A percentile compares a stretch with the other conserved stretches of the same genome.
phyloP scores from a whole-genome alignment of 2,888 invertebrate genomes.

The Chloroclystis v-ata region DNA sequence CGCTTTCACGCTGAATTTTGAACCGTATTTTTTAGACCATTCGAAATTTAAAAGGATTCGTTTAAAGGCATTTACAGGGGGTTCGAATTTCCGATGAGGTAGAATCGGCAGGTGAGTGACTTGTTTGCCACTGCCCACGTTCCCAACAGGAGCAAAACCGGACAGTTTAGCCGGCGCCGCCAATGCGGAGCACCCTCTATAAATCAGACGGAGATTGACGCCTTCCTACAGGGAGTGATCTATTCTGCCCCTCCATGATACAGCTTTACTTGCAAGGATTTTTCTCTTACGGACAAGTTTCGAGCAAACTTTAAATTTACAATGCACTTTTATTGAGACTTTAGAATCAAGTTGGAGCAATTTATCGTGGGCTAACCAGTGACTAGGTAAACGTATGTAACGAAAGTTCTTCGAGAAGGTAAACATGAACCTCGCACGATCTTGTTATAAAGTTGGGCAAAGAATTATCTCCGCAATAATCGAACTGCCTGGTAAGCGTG shows the following conservation, averaged over 20 bases:
- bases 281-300: constrained; percentile 51
- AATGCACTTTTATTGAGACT: constrained; percentile 48
- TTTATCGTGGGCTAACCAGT: not conserved
- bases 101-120: constrained; percentile 74
- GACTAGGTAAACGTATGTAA: not conserved
- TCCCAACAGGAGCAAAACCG: constrained; percentile 67
- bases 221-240: constrained; percentile 77
- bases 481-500: no score
- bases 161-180: constrained; percentile 69
- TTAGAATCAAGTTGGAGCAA: not conserved
- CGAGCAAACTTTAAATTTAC: constrained; percentile 35
- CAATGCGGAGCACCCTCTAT: constrained; percentile 59
- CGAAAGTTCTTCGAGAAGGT: no score
- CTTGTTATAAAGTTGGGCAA: no score
- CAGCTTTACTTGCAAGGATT: constrained; percentile 68
- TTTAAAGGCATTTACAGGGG: constrained; percentile 70
- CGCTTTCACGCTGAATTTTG: constrained; percentile 57
- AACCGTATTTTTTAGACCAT: constrained; percentile 68
- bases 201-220: constrained; percentile 76
- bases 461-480: no score
- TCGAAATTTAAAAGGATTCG: constrained; percentile 72
- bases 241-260: constrained; percentile 70
- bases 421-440: no score
- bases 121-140: constrained; percentile 68
- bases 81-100: constrained; percentile 72